Evolutionary conservation across 2,888 invertebrate species (phyloP).

Genomic region (Ernsta delagoae): DNA sequence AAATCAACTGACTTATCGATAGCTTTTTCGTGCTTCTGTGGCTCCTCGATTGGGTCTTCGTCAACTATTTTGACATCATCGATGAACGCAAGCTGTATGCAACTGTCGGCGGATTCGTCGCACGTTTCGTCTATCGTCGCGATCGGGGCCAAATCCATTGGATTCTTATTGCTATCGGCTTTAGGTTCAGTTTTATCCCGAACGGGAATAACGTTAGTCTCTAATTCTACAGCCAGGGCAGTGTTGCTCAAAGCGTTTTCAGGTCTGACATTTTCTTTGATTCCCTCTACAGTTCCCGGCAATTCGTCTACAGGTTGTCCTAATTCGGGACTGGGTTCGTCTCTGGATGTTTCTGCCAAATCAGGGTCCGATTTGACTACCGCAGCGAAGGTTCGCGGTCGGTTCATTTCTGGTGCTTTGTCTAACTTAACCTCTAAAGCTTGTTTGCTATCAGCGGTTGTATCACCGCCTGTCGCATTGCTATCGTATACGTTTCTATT

Average conservation of each 20-base stretch:
- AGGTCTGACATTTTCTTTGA: constrained; percentile 87
- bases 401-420: constrained; percentile 55
- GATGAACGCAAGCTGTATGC: constrained; percentile 60
- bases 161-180: constrained; percentile 54
- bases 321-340: constrained; percentile 64
- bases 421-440: constrained; percentile 47
- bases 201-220: constrained; percentile 46
- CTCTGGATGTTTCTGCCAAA: not conserved
- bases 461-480: constrained; percentile 27
- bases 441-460: constrained; percentile 38
- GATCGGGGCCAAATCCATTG: constrained; percentile 69
- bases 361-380: constrained; percentile 75
- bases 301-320: constrained; percentile 72
- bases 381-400: constrained; percentile 75
- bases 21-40: not conserved
- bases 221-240: not conserved
- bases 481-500: constrained; percentile 56
- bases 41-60: constrained; percentile 29
- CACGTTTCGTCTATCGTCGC: constrained; percentile 74
- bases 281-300: constrained; percentile 83
- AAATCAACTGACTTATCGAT: constrained; percentile 60
- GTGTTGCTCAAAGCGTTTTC: constrained; percentile 78
- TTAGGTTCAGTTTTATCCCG: constrained; percentile 62
- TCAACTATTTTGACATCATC: constrained; percentile 64
- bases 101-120: constrained; percentile 60